Evolutionary conservation across 2,888 invertebrate species (phyloP), one percentile per base, ranked within the genome.

Genomic region (Leptothorax acervorum): DNA sequence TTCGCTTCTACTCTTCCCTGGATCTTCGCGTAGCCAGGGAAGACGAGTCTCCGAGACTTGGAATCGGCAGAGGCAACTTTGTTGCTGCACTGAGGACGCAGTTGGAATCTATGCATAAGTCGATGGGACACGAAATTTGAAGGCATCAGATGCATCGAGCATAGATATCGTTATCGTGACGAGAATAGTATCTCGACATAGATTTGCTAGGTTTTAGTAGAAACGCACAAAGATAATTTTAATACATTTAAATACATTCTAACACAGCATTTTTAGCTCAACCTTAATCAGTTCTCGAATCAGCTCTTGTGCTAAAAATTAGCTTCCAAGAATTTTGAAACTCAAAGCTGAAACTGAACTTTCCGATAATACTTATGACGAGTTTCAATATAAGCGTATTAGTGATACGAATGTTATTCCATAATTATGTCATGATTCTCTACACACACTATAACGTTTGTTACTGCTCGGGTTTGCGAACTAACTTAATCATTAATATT

Each of bases 1-100:
- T 63, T 48, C 68, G 51, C 48, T 9, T 83, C 85, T 75, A 71
- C 78, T 82, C 81, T 87, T 83, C 84, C 84, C 18, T 45, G 55
- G 66, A 31, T 78, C 68, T 48, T 48, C 66, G 48, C 31, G 31
- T 28, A 68, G 60, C 81, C 68, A 31, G 57, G 57, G 45, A 65
- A 82, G 71, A 55, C 71, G 78, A 70, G 74, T 71, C 71, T 76
- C 71, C 78, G 76, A 71, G 68, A 76, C 57, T 78, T 81, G 39
- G 75, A 68, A 75, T 62, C 68, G 73, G 31, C 51, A 42, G 15
- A n/a, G 53, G 45, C 62, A 90, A 90, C 91, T 90, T 86, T 48
- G 85, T 88, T 81, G 83, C 89, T 75, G 85, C 84, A 82, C 82
- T 8, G 42, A 45, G 5, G 23, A 45, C 55, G 9, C n/a, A 70